Percentiles rank a stretch among this genome's conserved stretches.
These are phyloP conservation scores for Spinus pinus DNA, from an alignment of 2,797 vertebrate species.

Conservation along the genomic window DNA sequence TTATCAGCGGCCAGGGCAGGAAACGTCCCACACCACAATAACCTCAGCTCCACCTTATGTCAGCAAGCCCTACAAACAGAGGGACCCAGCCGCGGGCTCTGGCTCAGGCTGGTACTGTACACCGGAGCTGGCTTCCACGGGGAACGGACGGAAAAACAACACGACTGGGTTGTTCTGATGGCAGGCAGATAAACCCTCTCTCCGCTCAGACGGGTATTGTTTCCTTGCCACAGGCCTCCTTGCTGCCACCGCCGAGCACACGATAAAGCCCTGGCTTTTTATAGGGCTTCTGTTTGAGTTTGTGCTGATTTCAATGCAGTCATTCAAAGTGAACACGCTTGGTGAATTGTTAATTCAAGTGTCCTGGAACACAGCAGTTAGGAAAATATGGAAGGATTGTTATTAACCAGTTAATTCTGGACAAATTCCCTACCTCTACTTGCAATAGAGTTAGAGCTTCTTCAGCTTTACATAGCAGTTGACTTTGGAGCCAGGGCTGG, in stretches of 20 bases:
- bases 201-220: conserved; percentile 67
- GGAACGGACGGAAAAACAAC: conserved; percentile 81
- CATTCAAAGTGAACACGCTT: conserved; percentile 73
- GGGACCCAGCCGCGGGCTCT: conserved; percentile 67
- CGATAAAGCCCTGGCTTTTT: conserved; percentile 71
- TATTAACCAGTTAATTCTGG: conserved; percentile 57
- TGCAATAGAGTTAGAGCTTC: neutral
- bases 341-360: conserved; percentile 76
- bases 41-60: conserved; percentile 84
- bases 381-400: conserved; percentile 58
- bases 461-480: neutral
- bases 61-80: conserved; percentile 88
- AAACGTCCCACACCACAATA: conserved; percentile 67
- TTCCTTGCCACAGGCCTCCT: conserved; percentile 51
- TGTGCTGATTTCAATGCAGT: conserved; percentile 76
- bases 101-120: conserved; percentile 86
- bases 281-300: conserved; percentile 78
- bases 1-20: conserved; percentile 73
- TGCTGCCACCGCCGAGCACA: conserved; percentile 42
- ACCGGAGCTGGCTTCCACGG: conserved; percentile 69
- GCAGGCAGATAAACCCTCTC: conserved; percentile 82
- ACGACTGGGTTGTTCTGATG: conserved; percentile 80
- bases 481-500: neutral
- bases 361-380: conserved; percentile 42
- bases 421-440: neutral